These are phyloP conservation scores for Butastur rufipennis DNA, from an alignment of 2,113 vertebrate species.

Conservation along the genomic window DNA sequence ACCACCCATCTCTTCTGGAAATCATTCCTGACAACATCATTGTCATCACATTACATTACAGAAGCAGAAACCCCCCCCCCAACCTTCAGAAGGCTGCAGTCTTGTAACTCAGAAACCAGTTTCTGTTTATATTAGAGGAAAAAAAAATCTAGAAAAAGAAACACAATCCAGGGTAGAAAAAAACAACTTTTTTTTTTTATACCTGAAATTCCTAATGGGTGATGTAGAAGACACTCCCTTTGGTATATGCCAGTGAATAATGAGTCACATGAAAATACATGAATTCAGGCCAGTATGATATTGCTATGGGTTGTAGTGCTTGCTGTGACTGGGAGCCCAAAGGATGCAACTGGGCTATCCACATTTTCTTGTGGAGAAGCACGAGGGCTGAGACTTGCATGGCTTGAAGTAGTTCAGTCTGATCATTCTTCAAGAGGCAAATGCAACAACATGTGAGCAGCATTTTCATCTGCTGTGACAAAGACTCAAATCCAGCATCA, in stretches of 20 bases:
- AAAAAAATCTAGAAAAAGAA: not conserved
- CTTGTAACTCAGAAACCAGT: not conserved
- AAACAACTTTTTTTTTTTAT: not conserved
- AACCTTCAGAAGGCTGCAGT: not conserved
- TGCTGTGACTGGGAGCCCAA: not conserved
- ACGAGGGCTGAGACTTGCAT: not conserved
- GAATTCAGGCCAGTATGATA: not conserved
- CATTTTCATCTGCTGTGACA: not conserved
- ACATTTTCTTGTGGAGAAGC: not conserved
- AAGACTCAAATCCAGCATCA: not conserved
- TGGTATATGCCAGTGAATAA: not conserved
- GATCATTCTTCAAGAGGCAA: not conserved
- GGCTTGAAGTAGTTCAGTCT: not conserved
- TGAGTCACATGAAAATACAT: slow-evolving; percentile 19
- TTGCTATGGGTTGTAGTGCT: not conserved
- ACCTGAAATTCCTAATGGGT: slow-evolving; percentile 26
- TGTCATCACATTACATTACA: not conserved
- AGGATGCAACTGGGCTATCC: not conserved
- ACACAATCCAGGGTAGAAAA: not conserved
- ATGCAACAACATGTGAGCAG: not conserved
- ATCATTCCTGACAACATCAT: not conserved
- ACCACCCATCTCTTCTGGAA: not conserved
- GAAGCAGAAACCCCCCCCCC: not conserved
- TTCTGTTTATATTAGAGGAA: not conserved
- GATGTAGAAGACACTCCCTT: slow-evolving; percentile 48